These are phyloP conservation scores for Vanessa tameamea DNA, from an alignment of 1,140 invertebrate genomes.

Conservation along the genomic window DNA sequence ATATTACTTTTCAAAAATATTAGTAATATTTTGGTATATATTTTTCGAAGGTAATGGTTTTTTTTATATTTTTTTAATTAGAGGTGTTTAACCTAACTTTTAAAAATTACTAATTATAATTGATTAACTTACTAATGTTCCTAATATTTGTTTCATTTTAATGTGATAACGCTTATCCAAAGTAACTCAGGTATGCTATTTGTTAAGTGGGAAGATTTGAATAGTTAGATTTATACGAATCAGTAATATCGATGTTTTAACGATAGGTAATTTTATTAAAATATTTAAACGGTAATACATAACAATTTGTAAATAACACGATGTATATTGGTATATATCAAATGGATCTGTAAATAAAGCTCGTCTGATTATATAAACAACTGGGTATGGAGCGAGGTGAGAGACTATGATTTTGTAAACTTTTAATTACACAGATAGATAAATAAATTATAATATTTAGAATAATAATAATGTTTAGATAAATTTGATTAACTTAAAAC, in stretches of 20 bases:
- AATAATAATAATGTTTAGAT: no score
- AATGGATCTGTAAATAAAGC: constrained; percentile 24
- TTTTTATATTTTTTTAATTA: constrained; percentile 7
- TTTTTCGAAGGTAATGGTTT: constrained; percentile 25
- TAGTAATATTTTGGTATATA: constrained; percentile 16
- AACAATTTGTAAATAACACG: constrained; percentile 22
- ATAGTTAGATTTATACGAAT: not conserved
- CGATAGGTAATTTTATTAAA: no score
- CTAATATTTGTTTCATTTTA: constrained; percentile 27
- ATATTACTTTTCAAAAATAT: constrained; percentile 18
- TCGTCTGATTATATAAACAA: constrained; percentile 29
- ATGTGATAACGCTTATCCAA: constrained; percentile 5
- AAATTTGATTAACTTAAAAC: no score
- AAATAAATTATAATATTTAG: not conserved
- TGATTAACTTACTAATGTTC: constrained; percentile 30
- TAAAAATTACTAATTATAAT: constrained; percentile 25
- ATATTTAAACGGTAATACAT: not conserved
- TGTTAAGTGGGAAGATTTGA: not conserved
- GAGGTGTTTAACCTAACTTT: constrained; percentile 18
- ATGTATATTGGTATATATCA: not conserved
- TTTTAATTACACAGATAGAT: not conserved
- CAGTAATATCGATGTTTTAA: not conserved
- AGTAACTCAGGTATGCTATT: not conserved
- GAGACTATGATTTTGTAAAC: not conserved
- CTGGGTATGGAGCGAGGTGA: constrained; percentile 2